A percentile compares a stretch with the other conserved stretches of the same genome.
Conservation (phyloP, 2,797 vertebrate genomes). For the Poecilia picta region DNA sequence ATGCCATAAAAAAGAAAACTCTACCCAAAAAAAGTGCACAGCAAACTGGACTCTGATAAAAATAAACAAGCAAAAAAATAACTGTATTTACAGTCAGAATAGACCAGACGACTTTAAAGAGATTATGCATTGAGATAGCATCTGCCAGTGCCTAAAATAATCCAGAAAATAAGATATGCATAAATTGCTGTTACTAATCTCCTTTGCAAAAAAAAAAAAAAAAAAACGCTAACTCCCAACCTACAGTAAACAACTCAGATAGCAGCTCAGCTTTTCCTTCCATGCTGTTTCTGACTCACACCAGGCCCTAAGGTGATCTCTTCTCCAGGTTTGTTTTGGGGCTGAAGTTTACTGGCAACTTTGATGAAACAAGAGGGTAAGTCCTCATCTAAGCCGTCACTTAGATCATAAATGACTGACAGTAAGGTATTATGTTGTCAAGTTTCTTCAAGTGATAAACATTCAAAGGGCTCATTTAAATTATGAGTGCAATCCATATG, state of each 20-base stretch:
- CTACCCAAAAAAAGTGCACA: constrained; percentile 53
- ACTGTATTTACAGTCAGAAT: constrained; percentile 75
- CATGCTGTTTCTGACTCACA: constrained; percentile 58
- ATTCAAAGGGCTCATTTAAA: constrained; percentile 3
- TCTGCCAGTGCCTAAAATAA: constrained; percentile 78
- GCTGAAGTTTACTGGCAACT: constrained; percentile 57
- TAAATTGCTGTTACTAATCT: constrained; percentile 86
- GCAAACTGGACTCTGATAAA: constrained; percentile 65
- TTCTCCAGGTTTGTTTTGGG: constrained; percentile 65
- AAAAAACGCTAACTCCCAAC: constrained; percentile 68
- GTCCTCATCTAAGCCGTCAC: constrained; percentile 9
- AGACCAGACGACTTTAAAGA: constrained; percentile 68
- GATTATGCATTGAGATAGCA: constrained; percentile 77
- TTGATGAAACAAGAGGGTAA: constrained; percentile 22
- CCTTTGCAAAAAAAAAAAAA: constrained; percentile 57
- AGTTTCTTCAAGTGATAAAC: constrained; percentile 8
- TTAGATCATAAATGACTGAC: constrained; percentile 14
- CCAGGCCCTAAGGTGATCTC: constrained; percentile 55
- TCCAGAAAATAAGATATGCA: constrained; percentile 84
- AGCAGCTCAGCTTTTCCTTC: constrained; percentile 64
- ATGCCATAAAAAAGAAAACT: constrained; percentile 34
- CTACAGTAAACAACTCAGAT: constrained; percentile 77
- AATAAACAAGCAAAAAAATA: constrained; percentile 68
- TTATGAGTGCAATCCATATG: constrained; percentile 4
- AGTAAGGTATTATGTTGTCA: constrained; percentile 12